Evolutionary conservation across 1,140 invertebrate genomes (phyloP).

Genomic region (Drosophila grimshawi): DNA sequence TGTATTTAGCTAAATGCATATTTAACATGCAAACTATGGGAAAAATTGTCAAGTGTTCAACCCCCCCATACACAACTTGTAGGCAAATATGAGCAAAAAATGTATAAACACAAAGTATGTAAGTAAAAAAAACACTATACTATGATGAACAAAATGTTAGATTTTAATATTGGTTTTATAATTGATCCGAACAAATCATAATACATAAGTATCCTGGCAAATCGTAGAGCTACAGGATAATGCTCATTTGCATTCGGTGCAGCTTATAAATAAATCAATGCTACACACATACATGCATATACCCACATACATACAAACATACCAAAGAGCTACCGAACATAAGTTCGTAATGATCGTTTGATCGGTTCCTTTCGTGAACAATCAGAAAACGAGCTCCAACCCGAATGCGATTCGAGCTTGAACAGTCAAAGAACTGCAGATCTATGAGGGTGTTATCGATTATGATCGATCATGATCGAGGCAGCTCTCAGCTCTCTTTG

Average conservation of each 20-base stretch:
- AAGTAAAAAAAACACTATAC: slow-evolving; percentile 1
- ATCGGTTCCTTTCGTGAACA: no score
- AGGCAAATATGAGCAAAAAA: slow-evolving; percentile 9
- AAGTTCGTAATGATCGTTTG: no score
- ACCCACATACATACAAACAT: slow-evolving; percentile 34
- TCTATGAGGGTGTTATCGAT: no score
- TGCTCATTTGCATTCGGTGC: slow-evolving; percentile 35
- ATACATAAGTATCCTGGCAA: slow-evolving; percentile 28
- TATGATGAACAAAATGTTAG: slow-evolving; percentile 17
- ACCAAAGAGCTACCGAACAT: no score
- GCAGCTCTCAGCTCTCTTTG: no score
- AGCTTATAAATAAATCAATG: slow-evolving; percentile 55
- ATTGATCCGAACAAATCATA: slow-evolving; percentile 40
- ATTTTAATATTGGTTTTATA: slow-evolving; percentile 48
- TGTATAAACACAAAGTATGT: slow-evolving; percentile 10
- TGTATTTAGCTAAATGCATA: slow-evolving; percentile 17
- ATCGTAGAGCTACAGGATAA: slow-evolving; percentile 27
- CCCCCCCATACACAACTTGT: slow-evolving; percentile 18
- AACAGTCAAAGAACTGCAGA: no score
- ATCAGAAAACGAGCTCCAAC: no score
- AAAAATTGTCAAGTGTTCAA: slow-evolving; percentile 47
- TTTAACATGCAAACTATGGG: slow-evolving; percentile 3
- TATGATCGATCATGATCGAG: no score
- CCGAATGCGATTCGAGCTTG: no score
- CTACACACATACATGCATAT: slow-evolving; percentile 51